A percentile compares a stretch with the other conserved stretches of the same genome.
phyloP scores from a whole-genome alignment of 2,797 vertebrate species.

The Lophotriccus pileatus region DNA sequence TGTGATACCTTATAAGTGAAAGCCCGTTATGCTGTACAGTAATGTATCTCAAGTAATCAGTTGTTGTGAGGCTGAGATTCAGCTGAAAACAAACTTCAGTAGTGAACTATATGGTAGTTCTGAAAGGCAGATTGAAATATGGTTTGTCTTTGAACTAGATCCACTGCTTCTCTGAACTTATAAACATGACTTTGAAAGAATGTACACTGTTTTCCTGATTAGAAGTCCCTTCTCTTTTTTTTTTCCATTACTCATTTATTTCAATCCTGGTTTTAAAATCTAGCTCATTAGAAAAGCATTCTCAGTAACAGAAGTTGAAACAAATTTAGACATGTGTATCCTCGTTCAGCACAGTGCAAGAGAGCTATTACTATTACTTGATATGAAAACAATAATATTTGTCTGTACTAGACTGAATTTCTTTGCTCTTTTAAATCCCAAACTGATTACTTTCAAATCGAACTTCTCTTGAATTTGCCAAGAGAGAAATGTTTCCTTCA shows the following conservation, averaged over 20 bases:
- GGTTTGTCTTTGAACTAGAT: conserved; percentile 43
- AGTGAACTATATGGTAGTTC: conserved; percentile 2
- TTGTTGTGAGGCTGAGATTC: not conserved
- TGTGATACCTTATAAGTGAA: not conserved
- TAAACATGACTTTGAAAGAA: conserved; percentile 66
- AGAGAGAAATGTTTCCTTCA: not conserved
- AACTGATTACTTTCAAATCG: not conserved
- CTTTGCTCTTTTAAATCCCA: conserved; percentile 22
- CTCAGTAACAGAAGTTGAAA: conserved; percentile 15
- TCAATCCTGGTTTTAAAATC: conserved; percentile 30
- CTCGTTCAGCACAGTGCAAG: not conserved
- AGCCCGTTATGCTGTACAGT: not conserved
- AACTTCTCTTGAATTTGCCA: conserved; percentile 34
- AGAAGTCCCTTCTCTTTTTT: not conserved
- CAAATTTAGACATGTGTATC: not conserved
- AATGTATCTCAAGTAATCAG: not conserved
- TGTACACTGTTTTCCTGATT: conserved; percentile 59
- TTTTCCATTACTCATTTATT: conserved; percentile 49
- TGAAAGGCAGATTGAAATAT: conserved; percentile 33
- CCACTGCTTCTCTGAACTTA: conserved; percentile 45
- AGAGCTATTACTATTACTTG: not conserved
- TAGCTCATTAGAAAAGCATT: conserved; percentile 54
- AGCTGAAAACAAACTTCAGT: not conserved
- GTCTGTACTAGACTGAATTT: not conserved
- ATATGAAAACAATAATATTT: not conserved